Evolutionary conservation across 2,797 vertebrate species (phyloP).

Genomic region (Rhynchotus rufescens): DNA sequence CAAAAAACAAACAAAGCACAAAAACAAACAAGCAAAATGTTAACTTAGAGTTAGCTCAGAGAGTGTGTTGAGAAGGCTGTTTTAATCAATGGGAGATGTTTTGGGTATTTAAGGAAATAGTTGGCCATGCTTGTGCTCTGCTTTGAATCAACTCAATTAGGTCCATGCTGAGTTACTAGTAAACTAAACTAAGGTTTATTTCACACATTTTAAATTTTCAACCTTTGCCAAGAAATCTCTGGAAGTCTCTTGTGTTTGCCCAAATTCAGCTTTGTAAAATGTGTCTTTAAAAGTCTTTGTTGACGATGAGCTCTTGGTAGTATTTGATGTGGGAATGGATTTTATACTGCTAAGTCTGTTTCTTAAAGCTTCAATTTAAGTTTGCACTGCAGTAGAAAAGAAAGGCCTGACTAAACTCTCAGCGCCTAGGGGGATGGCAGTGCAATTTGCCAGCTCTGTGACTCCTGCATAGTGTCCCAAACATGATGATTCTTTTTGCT

Average conservation of each 20-base stretch:
- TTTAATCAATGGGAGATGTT: background rate
- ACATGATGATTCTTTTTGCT: background rate
- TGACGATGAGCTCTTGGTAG: background rate
- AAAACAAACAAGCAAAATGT: background rate
- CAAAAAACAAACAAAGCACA: background rate
- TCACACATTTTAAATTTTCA: background rate
- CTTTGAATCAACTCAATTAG: background rate
- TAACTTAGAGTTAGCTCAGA: constrained; percentile 4
- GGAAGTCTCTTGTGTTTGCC: background rate
- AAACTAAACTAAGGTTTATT: background rate
- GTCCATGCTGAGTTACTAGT: background rate
- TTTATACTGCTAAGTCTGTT: background rate
- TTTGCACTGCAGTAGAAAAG: background rate
- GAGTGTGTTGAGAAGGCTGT: background rate
- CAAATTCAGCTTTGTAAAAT: background rate
- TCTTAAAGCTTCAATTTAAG: background rate
- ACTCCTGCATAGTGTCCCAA: background rate
- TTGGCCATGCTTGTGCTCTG: background rate
- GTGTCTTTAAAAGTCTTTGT: background rate
- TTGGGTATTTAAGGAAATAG: background rate
- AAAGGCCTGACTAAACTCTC: background rate
- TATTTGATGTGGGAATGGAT: background rate
- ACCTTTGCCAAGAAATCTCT: background rate
- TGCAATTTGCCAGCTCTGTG: background rate
- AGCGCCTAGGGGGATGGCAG: background rate